phyloP scores from a whole-genome alignment of 2,888 invertebrate species.

The Pseudococcus longispinus region DNA sequence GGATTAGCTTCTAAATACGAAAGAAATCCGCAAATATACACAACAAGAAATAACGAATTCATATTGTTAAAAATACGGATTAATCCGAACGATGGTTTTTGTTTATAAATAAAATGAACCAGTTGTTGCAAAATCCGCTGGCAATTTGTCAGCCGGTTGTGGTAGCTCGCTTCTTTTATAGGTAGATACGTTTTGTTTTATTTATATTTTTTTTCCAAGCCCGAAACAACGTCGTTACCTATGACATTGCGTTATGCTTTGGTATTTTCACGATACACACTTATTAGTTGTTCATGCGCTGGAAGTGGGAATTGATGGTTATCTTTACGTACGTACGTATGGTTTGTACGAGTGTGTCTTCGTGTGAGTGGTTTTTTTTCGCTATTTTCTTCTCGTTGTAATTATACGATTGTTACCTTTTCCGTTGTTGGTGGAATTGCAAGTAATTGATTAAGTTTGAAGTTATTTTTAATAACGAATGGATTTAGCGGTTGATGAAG shows the following conservation, averaged over 20 bases:
- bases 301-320: constrained; percentile 33
- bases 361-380: not conserved
- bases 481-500: not conserved
- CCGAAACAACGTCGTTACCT: constrained; percentile 40
- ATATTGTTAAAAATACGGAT: constrained; percentile 46
- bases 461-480: not conserved
- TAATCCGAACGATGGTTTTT: not conserved
- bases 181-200: not conserved
- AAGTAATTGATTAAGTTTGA: not conserved
- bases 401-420: not conserved
- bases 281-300: constrained; percentile 12
- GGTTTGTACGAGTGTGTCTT: not conserved
- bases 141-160: constrained; percentile 39
- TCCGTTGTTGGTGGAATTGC: not conserved
- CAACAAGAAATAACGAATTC: constrained; percentile 46
- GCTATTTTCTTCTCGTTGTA: not conserved
- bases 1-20: not conserved
- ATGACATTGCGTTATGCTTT: constrained; percentile 39
- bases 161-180: constrained; percentile 39
- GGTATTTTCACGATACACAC: constrained; percentile 19
- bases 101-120: constrained; percentile 31
- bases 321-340: not conserved
- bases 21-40: constrained; percentile 41
- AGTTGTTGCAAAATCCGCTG: constrained; percentile 46
- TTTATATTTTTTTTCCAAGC: not conserved